phyloP scores from a whole-genome alignment of 2,113 vertebrate species.

The Cricetomys ansorgei region DNA sequence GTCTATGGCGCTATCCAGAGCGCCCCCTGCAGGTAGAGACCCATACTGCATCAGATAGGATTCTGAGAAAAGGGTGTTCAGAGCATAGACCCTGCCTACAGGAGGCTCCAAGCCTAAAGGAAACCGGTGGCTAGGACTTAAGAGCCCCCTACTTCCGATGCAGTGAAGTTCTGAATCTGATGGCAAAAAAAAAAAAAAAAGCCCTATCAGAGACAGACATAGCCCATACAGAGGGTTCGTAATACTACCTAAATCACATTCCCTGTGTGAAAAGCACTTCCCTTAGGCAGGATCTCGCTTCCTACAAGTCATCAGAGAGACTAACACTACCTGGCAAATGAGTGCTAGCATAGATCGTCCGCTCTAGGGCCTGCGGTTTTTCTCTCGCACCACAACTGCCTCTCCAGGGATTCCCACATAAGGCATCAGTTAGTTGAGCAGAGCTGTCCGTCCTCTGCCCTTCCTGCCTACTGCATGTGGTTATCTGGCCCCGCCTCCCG shows the following conservation, averaged over 20 bases:
- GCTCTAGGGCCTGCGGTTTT: background rate
- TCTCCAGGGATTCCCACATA: background rate
- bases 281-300: background rate
- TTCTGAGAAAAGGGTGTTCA: background rate
- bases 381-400: background rate
- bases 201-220: background rate
- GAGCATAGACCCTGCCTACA: background rate
- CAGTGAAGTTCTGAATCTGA: background rate
- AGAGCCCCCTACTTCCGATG: background rate
- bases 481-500: background rate
- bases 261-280: background rate
- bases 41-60: fast-evolving
- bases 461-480: fast-evolving
- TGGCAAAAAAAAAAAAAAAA: background rate
- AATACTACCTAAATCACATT: background rate
- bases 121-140: background rate
- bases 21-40: background rate
- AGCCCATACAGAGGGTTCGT: background rate
- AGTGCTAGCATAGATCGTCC: background rate
- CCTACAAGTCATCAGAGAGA: background rate
- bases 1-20: background rate
- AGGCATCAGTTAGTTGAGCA: background rate
- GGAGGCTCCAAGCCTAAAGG: background rate
- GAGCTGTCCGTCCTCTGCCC: background rate
- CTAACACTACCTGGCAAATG: background rate